phyloP scores from a whole-genome alignment of 2,797 vertebrate species.

The Poecile montanus region DNA sequence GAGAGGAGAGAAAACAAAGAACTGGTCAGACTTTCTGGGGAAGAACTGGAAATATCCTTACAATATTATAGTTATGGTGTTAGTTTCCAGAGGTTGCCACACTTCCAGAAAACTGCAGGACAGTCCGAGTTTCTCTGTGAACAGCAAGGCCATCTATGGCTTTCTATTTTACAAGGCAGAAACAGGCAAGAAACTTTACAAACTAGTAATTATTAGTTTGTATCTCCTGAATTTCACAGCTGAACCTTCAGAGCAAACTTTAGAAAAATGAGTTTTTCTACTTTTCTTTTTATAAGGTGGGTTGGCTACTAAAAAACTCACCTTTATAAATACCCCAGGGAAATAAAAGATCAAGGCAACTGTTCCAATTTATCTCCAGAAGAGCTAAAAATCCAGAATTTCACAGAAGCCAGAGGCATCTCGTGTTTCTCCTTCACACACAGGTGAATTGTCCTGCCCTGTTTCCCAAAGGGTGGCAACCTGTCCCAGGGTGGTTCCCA shows the following conservation, averaged over 20 bases:
- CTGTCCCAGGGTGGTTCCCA: not conserved
- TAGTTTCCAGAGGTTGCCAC: constrained; percentile 35
- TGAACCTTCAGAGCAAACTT: not conserved
- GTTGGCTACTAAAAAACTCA: not conserved
- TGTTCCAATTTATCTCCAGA: not conserved
- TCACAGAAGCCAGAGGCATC: not conserved
- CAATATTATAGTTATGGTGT: not conserved
- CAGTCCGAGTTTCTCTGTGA: not conserved
- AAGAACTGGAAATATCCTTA: not conserved
- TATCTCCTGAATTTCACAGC: not conserved
- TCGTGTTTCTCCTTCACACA: fast-evolving
- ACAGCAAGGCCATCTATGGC: not conserved
- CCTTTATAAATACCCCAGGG: not conserved
- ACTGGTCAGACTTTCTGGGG: not conserved
- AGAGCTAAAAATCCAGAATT: not conserved
- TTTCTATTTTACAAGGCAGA: not conserved
- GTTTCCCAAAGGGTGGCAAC: constrained; percentile 49
- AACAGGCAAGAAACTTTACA: not conserved
- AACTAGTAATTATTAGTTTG: not conserved
- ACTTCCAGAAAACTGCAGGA: constrained; percentile 25
- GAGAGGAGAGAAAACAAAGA: not conserved
- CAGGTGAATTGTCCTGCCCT: not conserved
- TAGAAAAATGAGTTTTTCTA: not conserved
- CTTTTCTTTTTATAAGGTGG: not conserved
- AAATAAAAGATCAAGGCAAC: not conserved